Evolutionary conservation across 1,140 invertebrate genomes (phyloP), one percentile per base, ranked within the genome.

Genomic region (Drosophila nebulosa): DNA sequence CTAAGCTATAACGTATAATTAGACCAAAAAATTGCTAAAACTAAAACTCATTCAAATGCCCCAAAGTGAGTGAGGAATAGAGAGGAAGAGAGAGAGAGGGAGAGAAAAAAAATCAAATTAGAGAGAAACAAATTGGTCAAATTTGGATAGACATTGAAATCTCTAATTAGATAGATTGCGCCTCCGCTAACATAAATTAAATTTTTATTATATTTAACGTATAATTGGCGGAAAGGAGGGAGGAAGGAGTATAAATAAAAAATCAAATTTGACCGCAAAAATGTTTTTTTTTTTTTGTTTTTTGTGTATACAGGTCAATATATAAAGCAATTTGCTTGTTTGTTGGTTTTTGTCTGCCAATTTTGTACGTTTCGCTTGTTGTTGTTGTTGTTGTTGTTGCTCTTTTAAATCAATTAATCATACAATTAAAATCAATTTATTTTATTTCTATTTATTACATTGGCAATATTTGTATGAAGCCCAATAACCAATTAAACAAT

Each of bases 351-450:
- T 18, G 2, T 42, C 39, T 18, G 39, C 5, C 14, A 42, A 5
- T 42, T 42, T 16, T 7, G 16, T 42, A 3, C 4, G 1, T 24
- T 50, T 52, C n/a, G 3, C 3, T n/a, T 2, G 10, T 53, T 27
- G 22, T 50, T 5, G 30, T 53, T 27, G 14, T 46, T 21, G 7
- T 53, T 30, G 52, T 26, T 30, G 52, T 30, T 30, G 52, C n/a
- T 53, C 52, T 53, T 53, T 53, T 46, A 46, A 46, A 53, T 53
- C 52, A 53, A 53, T 53, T 53, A 53, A 53, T 53, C 52, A 53
- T 53, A 30, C 52, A 53, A 53, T 53, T 53, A 53, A 53, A 53
- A 16, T 53, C 52, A 53, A 53, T 53, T 53, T 53, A 53, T 16
- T 30, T 30, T 26, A 53, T 53, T 53, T 30, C 52, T 53, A 53